These are phyloP conservation scores for Aurelia aurita DNA, from an alignment of 30 jellyfish, hydroid and myxozoan genomes.

Conservation along the genomic window DNA sequence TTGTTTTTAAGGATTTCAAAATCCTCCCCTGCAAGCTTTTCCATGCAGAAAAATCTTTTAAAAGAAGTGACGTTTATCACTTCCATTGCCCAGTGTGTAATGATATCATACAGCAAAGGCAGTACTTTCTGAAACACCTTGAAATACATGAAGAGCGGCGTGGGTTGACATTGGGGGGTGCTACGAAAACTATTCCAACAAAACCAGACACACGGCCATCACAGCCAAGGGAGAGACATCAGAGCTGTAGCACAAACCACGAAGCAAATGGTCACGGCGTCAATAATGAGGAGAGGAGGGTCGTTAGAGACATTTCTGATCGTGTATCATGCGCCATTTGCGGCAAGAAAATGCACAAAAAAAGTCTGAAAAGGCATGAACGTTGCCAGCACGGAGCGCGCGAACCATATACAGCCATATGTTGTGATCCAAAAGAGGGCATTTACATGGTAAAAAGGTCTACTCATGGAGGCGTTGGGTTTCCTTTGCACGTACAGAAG, in stretches of 20 bases:
- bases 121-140: neutral
- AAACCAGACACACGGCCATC: too few relatives aligned
- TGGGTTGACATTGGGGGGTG: neutral
- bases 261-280: too few relatives aligned
- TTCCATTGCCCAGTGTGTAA: slow-evolving; percentile 30
- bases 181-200: neutral
- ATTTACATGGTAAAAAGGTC: slow-evolving; percentile 5
- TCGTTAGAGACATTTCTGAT: neutral
- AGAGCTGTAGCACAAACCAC: too few relatives aligned
- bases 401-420: neutral
- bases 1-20: too few relatives aligned
- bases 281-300: neutral
- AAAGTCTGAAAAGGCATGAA: neutral
- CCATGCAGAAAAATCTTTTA: neutral
- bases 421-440: slow-evolving; percentile 4
- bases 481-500: slow-evolving; percentile 34
- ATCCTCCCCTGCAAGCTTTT: slow-evolving; percentile 10
- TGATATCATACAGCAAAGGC: neutral
- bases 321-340: neutral
- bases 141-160: neutral
- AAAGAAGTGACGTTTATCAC: neutral
- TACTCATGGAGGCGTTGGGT: slow-evolving; percentile 13
- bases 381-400: neutral
- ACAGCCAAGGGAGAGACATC: too few relatives aligned
- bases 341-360: neutral